These are phyloP conservation scores for Erebia ligea DNA, from an alignment of 2,888 invertebrate species.

Conservation along the genomic window DNA sequence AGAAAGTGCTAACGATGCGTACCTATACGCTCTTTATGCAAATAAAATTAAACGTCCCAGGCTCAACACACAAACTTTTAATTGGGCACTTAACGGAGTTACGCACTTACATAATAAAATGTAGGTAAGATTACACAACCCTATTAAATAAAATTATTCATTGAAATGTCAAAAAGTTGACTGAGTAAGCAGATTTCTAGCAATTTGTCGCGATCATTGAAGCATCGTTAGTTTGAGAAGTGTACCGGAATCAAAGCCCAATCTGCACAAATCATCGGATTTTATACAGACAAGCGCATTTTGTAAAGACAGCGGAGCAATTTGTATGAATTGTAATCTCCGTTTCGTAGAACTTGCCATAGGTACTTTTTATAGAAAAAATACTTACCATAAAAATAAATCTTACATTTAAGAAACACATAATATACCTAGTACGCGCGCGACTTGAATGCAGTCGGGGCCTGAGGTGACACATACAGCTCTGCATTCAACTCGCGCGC, in stretches of 20 bases:
- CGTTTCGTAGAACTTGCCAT: background rate
- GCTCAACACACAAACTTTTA: background rate
- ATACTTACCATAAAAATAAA: background rate
- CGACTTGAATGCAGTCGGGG: no score
- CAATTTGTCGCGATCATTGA: conserved; percentile 67
- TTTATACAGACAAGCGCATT: conserved; percentile 19
- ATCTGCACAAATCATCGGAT: conserved; percentile 54
- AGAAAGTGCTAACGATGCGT: conserved; percentile 2
- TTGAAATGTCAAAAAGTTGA: conserved; percentile 71
- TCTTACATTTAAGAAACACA: background rate
- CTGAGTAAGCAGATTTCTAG: conserved; percentile 66
- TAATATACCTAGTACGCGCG: no score
- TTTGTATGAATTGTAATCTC: background rate
- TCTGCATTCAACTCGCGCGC: no score
- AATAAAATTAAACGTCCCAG: conserved; percentile 8
- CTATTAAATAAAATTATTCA: conserved; percentile 55
- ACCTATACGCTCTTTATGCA: conserved; percentile 5
- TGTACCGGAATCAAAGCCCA: conserved; percentile 77
- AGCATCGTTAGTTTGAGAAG: conserved; percentile 76
- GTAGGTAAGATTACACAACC: conserved; percentile 49
- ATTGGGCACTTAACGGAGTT: background rate
- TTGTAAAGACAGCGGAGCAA: conserved; percentile 20
- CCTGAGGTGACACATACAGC: no score
- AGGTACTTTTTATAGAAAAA: background rate
- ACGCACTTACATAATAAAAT: background rate